These are phyloP conservation scores for Lophochroa leadbeateri DNA, from an alignment of 2,113 vertebrate genomes.

Conservation along the genomic window DNA sequence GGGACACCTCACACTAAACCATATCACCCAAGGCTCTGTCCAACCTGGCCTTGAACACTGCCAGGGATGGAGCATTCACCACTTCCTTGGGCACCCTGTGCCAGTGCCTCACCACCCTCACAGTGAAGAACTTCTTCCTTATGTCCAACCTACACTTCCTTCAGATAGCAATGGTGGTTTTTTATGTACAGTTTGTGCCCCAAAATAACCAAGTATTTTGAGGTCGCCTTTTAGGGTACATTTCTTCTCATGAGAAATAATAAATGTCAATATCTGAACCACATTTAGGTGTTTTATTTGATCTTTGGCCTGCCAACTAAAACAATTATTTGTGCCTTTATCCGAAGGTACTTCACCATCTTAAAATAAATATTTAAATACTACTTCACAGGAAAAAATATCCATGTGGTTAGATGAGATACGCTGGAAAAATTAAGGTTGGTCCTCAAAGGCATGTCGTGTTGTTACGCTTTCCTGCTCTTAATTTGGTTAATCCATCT, in stretches of 20 bases:
- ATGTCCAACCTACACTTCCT: not conserved
- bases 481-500: conserved; percentile 69
- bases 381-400: conserved; percentile 59
- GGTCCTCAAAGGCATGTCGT: conserved; percentile 12
- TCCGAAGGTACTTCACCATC: conserved; percentile 28
- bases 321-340: conserved; percentile 51
- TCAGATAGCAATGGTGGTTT: not conserved
- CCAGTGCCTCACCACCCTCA: not conserved
- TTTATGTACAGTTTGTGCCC: not conserved
- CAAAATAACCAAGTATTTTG: not conserved
- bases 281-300: conserved; percentile 25
- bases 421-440: conserved; percentile 46
- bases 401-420: conserved; percentile 60
- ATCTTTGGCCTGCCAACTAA: conserved; percentile 12
- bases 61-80: not conserved
- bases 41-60: not conserved
- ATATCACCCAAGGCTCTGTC: not conserved
- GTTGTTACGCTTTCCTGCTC: conserved; percentile 34
- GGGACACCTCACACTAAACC: not conserved
- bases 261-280: conserved; percentile 11
- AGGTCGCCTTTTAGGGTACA: not conserved
- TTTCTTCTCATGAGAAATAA: conserved; percentile 45
- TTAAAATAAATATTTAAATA: conserved; percentile 72
- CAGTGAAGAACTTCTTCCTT: not conserved
- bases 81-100: not conserved